phyloP scores from a whole-genome alignment of 2,888 invertebrate species.

The Arge pagana region DNA sequence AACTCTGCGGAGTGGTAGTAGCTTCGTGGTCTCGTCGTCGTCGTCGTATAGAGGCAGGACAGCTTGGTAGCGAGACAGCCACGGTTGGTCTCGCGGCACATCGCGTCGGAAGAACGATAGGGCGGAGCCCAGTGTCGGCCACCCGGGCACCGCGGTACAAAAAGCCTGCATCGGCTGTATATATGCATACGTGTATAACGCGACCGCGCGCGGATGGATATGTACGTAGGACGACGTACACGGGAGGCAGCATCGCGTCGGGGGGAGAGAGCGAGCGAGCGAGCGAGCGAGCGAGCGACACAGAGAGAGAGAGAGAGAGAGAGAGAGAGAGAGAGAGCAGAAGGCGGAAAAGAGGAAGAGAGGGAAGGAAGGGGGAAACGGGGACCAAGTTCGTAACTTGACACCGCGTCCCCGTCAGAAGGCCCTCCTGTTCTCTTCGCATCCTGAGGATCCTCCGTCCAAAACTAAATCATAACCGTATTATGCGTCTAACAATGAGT shows the following conservation, averaged over 20 bases:
- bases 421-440: slow-evolving; percentile 37
- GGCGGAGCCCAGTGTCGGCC: neutral
- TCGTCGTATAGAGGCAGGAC: neutral
- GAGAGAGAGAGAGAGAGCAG: slow-evolving; percentile 13
- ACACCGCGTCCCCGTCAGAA: slow-evolving; percentile 46
- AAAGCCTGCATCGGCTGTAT: neutral
- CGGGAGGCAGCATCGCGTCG: neutral
- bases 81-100: neutral
- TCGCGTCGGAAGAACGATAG: slow-evolving; percentile 2
- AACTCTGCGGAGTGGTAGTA: too few species aligned
- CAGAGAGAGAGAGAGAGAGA: neutral
- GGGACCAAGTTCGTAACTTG: slow-evolving; percentile 46
- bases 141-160: neutral
- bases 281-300: too few species aligned
- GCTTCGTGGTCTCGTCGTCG: too few species aligned
- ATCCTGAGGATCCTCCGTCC: slow-evolving; percentile 32
- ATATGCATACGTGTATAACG: neutral
- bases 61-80: slow-evolving; percentile 5
- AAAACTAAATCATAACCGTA: slow-evolving; percentile 57
- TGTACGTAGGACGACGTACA: neutral
- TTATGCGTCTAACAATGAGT: slow-evolving; percentile 37
- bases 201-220: neutral
- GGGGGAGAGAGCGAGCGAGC: slow-evolving; percentile 1
- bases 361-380: slow-evolving; percentile 30
- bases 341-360: slow-evolving; percentile 16